Evolutionary conservation across 2,797 vertebrate genomes (phyloP), one percentile per base, ranked within the genome.

Genomic region (Myotis planiceps): DNA sequence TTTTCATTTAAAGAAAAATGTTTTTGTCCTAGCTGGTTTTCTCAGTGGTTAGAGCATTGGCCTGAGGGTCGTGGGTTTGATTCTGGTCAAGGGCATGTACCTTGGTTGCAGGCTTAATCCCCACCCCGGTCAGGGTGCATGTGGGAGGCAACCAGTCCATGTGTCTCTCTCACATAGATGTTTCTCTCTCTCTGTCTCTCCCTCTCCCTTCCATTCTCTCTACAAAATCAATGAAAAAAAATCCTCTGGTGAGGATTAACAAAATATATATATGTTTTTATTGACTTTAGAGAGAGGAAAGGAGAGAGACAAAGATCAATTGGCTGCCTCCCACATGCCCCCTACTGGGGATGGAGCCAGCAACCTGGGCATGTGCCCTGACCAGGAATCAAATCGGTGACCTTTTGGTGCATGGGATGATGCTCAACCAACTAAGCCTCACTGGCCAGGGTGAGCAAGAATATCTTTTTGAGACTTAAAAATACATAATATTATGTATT

Each of bases 381-480:
- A 65, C 29, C 60, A n/a, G 60, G 60, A 32, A 65, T 65, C 29
- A n/a, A 32, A 65, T 16, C 6, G 1, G 60, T n/a, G 60, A 65
- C 29, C 60, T 65, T 65, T 65, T n/a, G 29, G 60, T n/a, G 60
- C 60, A 7, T 65, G 60, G 29, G 60, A 18, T 65, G 60, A 65
- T 1, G 14, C 60, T 65, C 60, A 65, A 65, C 29, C 60, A 32
- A n/a, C 60, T 18, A n/a, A 32, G 60, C 15, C 29, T n/a, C 60
- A 65, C 15, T 15, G 60, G 14, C 6, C 60, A 53, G 51, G 51
- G 51, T 65, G 9, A 96, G 19, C 74, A 92, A 96, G 92, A 32
- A 69, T 69, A 92, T 29, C n/a, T 90, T 88, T 80, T 91, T 69
- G 37, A 94, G 39, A 68, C 63, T 94, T 80, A 55, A 45, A 58